These are phyloP conservation scores for Neodiprion pinetum DNA, from an alignment of 1,140 invertebrate species.

Conservation along the genomic window DNA sequence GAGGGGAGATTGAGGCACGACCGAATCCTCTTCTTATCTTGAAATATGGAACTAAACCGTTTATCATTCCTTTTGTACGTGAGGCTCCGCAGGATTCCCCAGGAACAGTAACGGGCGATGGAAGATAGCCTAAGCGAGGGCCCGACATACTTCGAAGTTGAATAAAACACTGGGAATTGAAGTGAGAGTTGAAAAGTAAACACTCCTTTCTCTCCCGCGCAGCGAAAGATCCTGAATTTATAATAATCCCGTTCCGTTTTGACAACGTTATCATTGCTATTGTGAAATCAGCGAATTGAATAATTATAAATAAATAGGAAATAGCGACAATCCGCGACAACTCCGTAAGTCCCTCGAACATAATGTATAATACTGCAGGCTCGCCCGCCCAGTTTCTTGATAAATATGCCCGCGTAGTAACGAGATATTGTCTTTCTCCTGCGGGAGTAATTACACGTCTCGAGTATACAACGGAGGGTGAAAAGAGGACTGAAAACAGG, in stretches of 20 bases:
- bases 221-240: background rate
- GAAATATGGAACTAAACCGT: conserved; percentile 2
- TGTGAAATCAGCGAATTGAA: no score
- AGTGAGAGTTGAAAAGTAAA: background rate
- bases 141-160: background rate
- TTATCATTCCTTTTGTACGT: background rate
- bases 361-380: no score
- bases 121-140: background rate
- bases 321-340: background rate
- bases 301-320: no score
- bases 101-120: background rate
- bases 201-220: background rate
- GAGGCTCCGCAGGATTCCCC: background rate
- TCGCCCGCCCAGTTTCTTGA: no score
- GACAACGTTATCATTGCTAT: no score
- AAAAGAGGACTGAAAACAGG: no score
- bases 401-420: no score
- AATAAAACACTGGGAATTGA: background rate
- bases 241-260: no score
- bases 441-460: no score
- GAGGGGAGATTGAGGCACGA: background rate
- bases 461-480: no score
- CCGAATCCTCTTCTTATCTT: background rate
- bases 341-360: no score
- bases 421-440: no score